Evolutionary conservation across 2,113 vertebrate species (phyloP).

Genomic region (Pycnonotus jocosus): DNA sequence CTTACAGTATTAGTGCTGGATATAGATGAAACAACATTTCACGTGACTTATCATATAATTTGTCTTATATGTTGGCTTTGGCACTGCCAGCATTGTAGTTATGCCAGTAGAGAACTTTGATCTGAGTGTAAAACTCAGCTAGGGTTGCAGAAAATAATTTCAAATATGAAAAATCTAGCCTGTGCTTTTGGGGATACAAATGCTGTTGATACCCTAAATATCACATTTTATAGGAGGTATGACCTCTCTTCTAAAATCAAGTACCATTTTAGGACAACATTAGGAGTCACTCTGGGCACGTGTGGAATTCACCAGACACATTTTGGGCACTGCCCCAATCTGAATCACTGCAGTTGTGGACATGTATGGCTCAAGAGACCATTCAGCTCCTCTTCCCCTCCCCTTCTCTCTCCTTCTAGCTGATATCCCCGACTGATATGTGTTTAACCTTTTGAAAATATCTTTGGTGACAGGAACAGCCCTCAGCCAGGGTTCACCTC

Average conservation of each 20-base stretch:
- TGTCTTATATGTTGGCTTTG: conserved; percentile 44
- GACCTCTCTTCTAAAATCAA: background rate
- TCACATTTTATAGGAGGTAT: background rate
- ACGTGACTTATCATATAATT: conserved; percentile 39
- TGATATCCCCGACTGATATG: background rate
- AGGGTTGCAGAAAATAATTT: conserved; percentile 7
- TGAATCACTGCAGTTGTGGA: background rate
- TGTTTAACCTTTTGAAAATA: conserved; percentile 31
- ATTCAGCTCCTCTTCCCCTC: background rate
- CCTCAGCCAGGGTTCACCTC: background rate
- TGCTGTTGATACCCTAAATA: background rate
- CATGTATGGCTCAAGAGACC: background rate
- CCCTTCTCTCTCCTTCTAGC: background rate
- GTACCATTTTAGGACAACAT: conserved; percentile 31
- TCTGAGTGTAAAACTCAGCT: background rate
- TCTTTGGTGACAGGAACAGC: background rate
- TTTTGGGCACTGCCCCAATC: conserved; percentile 33
- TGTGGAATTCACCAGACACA: conserved; percentile 33
- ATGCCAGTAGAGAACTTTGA: conserved; percentile 27
- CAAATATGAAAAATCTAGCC: background rate
- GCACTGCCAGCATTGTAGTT: background rate
- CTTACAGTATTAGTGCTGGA: conserved; percentile 24
- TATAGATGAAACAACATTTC: conserved; percentile 23
- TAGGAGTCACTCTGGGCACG: background rate
- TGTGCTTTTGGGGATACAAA: background rate